A percentile compares a stretch with the other conserved stretches of the same genome.
These are phyloP conservation scores for Cepphus grylle DNA, from an alignment of 2,113 vertebrate genomes.

Conservation along the genomic window DNA sequence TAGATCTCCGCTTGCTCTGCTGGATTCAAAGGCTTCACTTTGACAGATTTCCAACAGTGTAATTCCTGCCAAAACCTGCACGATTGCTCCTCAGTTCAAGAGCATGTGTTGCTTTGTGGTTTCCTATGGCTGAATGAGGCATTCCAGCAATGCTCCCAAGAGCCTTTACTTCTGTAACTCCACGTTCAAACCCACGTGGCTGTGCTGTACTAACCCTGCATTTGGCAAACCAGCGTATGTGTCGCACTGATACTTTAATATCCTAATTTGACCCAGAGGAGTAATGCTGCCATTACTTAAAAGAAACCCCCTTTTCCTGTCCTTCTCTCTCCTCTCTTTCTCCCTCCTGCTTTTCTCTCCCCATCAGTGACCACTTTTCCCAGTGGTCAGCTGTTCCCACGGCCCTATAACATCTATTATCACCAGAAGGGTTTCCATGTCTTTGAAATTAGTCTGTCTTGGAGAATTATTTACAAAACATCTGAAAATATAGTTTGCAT, in stretches of 20 bases:
- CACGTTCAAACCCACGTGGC: fast-evolving
- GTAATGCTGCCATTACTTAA: background rate
- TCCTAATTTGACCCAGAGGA: background rate
- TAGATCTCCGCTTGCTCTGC: background rate
- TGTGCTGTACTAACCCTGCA: background rate
- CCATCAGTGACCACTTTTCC: background rate
- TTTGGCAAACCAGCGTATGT: fast-evolving
- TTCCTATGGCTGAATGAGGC: background rate
- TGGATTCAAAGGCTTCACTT: background rate
- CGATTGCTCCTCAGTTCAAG: background rate
- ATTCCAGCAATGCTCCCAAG: background rate
- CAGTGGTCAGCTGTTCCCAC: fast-evolving
- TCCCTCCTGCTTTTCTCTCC: background rate
- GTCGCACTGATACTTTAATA: background rate
- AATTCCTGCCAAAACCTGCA: background rate
- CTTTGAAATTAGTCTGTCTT: background rate
- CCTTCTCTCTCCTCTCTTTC: background rate
- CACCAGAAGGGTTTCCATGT: background rate
- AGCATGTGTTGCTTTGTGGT: background rate
- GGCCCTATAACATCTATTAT: background rate
- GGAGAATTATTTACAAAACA: background rate
- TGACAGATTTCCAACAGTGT: background rate
- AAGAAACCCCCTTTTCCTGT: background rate
- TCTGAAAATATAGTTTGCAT: background rate
- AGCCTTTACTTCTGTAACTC: background rate